Base-by-base conservation (phyloP, 2,797 vertebrate species). In the Acanthopagrus latus region DNA sequence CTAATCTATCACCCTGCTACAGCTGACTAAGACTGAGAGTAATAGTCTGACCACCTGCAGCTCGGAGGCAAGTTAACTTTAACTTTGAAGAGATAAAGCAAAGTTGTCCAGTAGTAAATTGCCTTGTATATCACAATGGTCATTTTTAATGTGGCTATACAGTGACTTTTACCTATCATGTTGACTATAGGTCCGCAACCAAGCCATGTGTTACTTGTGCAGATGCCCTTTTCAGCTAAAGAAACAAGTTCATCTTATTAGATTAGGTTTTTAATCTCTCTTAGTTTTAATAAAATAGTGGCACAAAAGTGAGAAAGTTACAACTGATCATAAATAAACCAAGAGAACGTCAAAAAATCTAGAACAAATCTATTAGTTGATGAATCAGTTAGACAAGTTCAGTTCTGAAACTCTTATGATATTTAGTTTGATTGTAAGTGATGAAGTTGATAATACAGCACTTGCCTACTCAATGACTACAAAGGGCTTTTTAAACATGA, bases 1-100 rank as follows among this genome's bases (percentile, higher is more conserved):
- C 88, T 84, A 83, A 90, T 94, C 82, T 76, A 89, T 92, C 88
- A 89, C 59, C 0, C 67, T 18, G 79, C 82, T 77, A 66, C 87
- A 76, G 79, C 83, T 86, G 81, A 85, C 88, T 80, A 74, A 83
- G 47, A 54, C 70, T 47, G 38, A 74, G 44, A 65, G 71, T 67
- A 58, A 78, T 21, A 72, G 18, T 72, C 52, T 60, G 75, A 59
- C 54, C 75, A 66, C 56, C 48, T 71, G 72, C 47, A 59, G 50
- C 38, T 50, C 16, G 20, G 51, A 64, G 25, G 43, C 62, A 71
- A 65, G 48, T 21, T n/a, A 59, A 50, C 41, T 51, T 59, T 21
- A 68, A 78, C 63, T 81, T 78, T 59, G n/a, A 66, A 38, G 51
- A 64, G 51, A 71, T 71, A 44, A 50, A 63, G 27, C 7, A 82